phyloP scores from a whole-genome alignment of 2,888 invertebrate genomes.

The Acanthoscelides obtectus region DNA sequence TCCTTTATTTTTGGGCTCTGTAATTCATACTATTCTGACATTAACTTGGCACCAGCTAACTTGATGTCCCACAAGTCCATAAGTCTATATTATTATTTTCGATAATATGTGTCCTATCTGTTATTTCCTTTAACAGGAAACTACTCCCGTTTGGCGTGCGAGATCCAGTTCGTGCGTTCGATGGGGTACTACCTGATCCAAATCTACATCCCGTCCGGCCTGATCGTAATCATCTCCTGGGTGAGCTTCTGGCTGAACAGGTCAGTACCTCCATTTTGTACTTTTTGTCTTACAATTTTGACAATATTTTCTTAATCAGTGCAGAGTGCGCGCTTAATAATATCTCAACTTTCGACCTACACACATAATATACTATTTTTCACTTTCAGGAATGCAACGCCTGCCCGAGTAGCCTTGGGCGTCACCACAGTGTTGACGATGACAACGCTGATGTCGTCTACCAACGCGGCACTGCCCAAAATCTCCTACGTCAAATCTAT shows the following conservation, averaged over 20 bases:
- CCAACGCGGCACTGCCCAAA: slow-evolving; percentile 94
- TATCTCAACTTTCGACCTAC: no score
- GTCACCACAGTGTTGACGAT: slow-evolving; percentile 96
- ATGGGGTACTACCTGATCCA: slow-evolving; percentile 99
- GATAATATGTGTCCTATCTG: background rate
- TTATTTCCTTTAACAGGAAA: slow-evolving; percentile 62
- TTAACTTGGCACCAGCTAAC: no score
- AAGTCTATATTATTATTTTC: no score
- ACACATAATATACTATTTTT: background rate
- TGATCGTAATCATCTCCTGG: slow-evolving; percentile 97
- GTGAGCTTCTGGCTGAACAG: slow-evolving; percentile 93
- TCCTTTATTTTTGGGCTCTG: no score
- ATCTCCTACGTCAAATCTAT: slow-evolving; percentile 97
- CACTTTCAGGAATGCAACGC: slow-evolving; percentile 72
- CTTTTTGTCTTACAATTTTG: no score
- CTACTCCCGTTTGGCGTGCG: slow-evolving; percentile 93
- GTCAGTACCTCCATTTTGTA: background rate
- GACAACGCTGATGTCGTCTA: slow-evolving; percentile 96
- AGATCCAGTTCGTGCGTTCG: slow-evolving; percentile 94
- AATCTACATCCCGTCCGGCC: slow-evolving; percentile 95
- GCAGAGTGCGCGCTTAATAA: no score
- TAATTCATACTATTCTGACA: no score
- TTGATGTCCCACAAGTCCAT: no score
- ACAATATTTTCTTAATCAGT: no score
- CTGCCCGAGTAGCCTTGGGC: slow-evolving; percentile 88